Base-by-base conservation (phyloP, 2,888 invertebrate species). In the Lithodes maja region DNA sequence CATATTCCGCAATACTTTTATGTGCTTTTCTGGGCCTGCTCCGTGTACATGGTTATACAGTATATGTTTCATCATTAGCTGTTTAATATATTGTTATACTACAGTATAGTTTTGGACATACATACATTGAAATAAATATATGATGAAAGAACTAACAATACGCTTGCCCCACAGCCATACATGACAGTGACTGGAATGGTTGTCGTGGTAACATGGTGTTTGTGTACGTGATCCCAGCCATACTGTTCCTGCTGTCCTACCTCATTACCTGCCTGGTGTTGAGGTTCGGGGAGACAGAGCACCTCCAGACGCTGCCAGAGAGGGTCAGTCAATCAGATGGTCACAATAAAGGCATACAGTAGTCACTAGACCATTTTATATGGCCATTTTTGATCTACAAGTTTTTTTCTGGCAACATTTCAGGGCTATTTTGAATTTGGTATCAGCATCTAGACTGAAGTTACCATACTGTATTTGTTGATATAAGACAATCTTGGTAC, bases 231-330 rank as follows among this genome's bases (percentile, higher is more conserved):
- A 53, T 89, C 33, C 89, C 89, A 49, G 77, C 78, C 54, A 1
- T 86, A 33, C 68, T 89, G 82, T 86, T 85, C 54, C 15, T 83
- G 49, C 50, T 82, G 15, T 77, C 89, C 33, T 89, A 83, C 69
- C 50, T 89, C 50, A 82, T 89, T n/a, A 89, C 89, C 9, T 86
- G 85, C 53, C 12, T 86, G 15, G 52, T 89, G 1, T 78, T 89
- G 3, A 83, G 89, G 33, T 78, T 75, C 5, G 89, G 89, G 2
- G 89, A 89, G 17, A 75, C 86, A 55, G 89, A 89, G 53, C 85
- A 85, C 15, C 89, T 89, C 50, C 89, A 89, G 83, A 89, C 89
- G n/a, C 78, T 89, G 49, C 78, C 82, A 53, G 89, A 89, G 68
- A 85, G 89, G 89, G 89, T 89, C 69, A 68, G 86, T 71, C 15